Evolutionary conservation across 2,113 vertebrate genomes (phyloP).

Genomic region (Microcebus griseorufus): DNA sequence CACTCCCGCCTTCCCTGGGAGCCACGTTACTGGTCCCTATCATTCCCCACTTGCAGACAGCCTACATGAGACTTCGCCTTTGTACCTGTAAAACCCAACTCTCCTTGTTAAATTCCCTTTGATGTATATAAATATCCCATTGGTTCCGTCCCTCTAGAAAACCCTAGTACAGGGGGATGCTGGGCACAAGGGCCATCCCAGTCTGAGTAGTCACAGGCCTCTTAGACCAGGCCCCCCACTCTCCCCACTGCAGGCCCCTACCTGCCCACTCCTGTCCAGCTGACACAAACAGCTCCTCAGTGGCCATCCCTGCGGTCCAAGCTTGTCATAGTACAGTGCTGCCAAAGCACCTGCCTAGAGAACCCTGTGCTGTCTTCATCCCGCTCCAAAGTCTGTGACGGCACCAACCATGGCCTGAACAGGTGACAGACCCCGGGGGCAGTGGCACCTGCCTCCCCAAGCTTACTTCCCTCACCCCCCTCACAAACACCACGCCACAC

Average conservation of each 20-base stretch:
- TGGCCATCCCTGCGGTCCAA: neutral
- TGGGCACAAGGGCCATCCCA: neutral
- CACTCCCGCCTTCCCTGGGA: too few relatives aligned
- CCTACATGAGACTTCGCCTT: too few relatives aligned
- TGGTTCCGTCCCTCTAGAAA: too few relatives aligned
- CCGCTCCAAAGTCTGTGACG: neutral
- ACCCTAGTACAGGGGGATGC: neutral
- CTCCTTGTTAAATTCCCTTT: too few relatives aligned
- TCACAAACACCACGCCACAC: rapidly evolving
- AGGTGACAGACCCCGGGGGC: rapidly evolving
- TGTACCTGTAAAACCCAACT: too few relatives aligned
- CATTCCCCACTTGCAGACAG: too few relatives aligned
- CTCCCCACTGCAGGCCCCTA: too few relatives aligned
- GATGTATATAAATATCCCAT: too few relatives aligned
- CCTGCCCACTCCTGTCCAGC: neutral
- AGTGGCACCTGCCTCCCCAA: neutral
- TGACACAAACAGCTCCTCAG: neutral
- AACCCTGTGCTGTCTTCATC: rapidly evolving
- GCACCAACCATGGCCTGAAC: neutral
- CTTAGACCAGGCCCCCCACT: neutral
- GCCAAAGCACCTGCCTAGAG: neutral
- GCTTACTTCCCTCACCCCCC: rapidly evolving
- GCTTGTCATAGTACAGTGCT: neutral
- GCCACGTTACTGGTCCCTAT: too few relatives aligned
- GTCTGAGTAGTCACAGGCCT: neutral